A percentile compares a stretch with the other conserved stretches of the same genome.
Conservation (phyloP, 2,797 vertebrate genomes). For the Dendrocincla tyrannina region DNA sequence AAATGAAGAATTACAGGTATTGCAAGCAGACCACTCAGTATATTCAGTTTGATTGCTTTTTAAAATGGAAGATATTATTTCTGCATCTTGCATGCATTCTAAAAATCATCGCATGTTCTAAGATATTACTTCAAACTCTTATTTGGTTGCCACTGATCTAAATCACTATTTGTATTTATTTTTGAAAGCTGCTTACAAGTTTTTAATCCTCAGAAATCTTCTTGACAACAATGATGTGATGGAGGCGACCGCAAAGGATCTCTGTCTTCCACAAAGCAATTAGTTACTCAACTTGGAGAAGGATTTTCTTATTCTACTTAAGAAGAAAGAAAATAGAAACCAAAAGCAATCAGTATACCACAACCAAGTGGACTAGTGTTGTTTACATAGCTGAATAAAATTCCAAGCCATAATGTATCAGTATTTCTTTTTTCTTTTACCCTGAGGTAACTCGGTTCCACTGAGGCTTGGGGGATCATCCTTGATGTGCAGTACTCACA, state of each 20-base stretch:
- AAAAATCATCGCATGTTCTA: neutral
- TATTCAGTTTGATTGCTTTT: neutral
- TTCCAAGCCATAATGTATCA: neutral
- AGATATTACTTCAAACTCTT: neutral
- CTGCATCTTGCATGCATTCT: neutral
- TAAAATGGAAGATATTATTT: neutral
- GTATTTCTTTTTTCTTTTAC: conserved; percentile 30
- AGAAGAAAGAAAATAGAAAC: conserved; percentile 4
- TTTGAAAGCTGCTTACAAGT: neutral
- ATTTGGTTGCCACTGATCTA: neutral
- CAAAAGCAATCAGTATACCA: neutral
- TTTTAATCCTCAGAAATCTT: neutral
- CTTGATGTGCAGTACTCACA: neutral
- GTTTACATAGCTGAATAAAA: conserved; percentile 37
- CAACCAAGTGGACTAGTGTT: neutral
- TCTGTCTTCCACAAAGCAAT: neutral
- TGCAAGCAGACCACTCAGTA: neutral
- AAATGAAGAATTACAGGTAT: neutral
- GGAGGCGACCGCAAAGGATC: neutral
- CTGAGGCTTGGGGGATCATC: neutral
- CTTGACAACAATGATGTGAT: neutral
- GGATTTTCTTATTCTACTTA: neutral
- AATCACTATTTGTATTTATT: neutral
- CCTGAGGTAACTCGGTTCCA: neutral
- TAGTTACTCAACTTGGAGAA: neutral